Evolutionary conservation across 2,113 vertebrate species (phyloP), one percentile per base, ranked within the genome.

Genomic region (Trinectes maculatus): DNA sequence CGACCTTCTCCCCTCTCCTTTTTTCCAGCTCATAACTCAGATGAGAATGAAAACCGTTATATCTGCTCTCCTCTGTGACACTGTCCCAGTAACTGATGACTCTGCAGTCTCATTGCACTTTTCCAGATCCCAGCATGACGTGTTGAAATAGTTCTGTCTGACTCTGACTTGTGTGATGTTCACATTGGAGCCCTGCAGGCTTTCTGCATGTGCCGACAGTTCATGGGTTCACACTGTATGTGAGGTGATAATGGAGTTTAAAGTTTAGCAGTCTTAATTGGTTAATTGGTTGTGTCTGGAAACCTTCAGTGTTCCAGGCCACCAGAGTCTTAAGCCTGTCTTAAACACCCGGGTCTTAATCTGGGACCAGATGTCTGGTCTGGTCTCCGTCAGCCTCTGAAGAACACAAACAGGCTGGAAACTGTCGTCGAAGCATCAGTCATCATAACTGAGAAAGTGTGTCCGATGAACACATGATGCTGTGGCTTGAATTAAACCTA

Each of bases 221-320:
- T 39, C 36, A 39, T 16, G 6, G 39, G 70, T 78, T 67, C 54
- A 21, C 53, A 54, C 61, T 42, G 65, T 71, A 25, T 64, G 64
- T 24, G 28, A 71, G 47, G 71, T 64, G 28, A 79, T 67, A 57
- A 26, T 12, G 3, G 77, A 80, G 84, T 79, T 87, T 57, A 12
- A 83, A 72, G 80, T 79, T 87, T 49, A 87, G 76, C 71, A 24
- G 69, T 55, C 54, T 62, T 90, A 90, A 89, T 88, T 89, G 84
- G 87, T 85, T 85, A 91, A 89, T 88, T 89, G 85, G 84, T 85
- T 84, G 88, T 87, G 84, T 87, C 89, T 90, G 90, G 89, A 89
- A 72, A 37, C 73, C 75, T 55, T 89, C 85, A 64, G n/a, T 77
- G 80, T 85, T 85, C 74, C 83, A 88, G 86, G 83, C 87, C 87